Conservation (phyloP, 2,888 invertebrate species). For the Acronicta aceris region DNA sequence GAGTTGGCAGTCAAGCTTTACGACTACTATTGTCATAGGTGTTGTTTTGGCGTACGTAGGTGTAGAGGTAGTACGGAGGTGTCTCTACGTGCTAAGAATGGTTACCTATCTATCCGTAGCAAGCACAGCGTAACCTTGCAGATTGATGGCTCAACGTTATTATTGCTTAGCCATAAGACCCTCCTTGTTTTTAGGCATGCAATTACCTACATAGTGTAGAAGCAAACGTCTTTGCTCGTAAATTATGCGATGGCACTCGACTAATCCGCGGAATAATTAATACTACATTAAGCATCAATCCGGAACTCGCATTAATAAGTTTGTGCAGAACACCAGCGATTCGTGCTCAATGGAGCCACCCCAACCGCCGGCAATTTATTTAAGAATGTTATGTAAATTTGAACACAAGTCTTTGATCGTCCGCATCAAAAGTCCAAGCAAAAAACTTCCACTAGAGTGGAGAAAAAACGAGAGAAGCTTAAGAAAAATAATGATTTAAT, state of each 20-base stretch:
- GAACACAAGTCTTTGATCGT: constrained; percentile 89
- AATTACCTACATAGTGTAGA: constrained; percentile 10
- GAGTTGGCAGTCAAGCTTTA: too few relatives aligned
- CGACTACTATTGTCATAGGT: too few relatives aligned
- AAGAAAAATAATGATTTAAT: constrained; percentile 90
- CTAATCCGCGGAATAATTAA: constrained; percentile 83
- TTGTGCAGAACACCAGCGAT: constrained; percentile 72
- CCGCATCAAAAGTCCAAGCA: constrained; percentile 88
- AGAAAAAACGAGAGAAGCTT: constrained; percentile 87
- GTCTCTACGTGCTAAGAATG: too few relatives aligned
- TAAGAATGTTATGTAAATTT: constrained; percentile 90
- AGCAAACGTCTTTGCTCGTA: constrained; percentile 52
- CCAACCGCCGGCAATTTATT: constrained; percentile 85
- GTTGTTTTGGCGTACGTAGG: too few relatives aligned
- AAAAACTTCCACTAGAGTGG: constrained; percentile 83
- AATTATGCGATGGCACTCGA: constrained; percentile 74
- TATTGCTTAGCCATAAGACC: too few relatives aligned
- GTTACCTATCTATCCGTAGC: too few relatives aligned
- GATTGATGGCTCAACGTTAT: too few relatives aligned
- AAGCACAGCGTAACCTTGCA: too few relatives aligned
- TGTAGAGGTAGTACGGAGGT: too few relatives aligned
- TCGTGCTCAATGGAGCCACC: constrained; percentile 72
- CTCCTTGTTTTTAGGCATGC: constrained; percentile 6
- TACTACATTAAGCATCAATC: constrained; percentile 83
- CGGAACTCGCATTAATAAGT: constrained; percentile 83